Conservation (phyloP, 2,888 invertebrate genomes). For the Bimastos eiseni region DNA sequence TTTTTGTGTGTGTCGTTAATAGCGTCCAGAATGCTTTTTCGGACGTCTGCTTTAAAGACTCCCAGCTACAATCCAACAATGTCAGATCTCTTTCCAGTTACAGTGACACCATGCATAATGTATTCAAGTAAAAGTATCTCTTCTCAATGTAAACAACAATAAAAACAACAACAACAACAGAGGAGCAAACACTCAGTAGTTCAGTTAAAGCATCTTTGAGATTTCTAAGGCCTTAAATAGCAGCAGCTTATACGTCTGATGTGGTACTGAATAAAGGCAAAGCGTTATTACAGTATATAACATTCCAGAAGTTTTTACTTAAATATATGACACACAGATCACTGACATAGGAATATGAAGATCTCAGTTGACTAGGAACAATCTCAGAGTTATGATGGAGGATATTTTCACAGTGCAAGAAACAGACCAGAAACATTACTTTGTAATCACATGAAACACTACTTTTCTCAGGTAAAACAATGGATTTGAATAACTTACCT, state of each 20-base stretch:
- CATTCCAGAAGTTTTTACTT: no score
- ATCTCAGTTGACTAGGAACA: no score
- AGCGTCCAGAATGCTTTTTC: not conserved
- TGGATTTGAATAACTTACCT: conserved; percentile 47
- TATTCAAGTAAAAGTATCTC: not conserved
- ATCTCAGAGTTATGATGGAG: not conserved
- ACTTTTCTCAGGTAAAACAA: not conserved
- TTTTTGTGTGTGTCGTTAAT: not conserved
- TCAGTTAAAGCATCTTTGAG: not conserved
- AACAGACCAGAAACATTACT: not conserved
- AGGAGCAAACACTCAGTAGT: not conserved
- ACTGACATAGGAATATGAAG: no score
- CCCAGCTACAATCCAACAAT: not conserved
- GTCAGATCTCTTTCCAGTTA: not conserved
- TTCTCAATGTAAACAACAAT: not conserved
- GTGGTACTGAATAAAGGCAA: not conserved
- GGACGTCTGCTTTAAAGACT: not conserved
- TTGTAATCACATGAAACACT: not conserved
- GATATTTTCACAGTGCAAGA: not conserved
- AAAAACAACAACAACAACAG: no score
- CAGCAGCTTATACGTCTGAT: not conserved
- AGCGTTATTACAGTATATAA: no score
- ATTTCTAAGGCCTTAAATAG: not conserved
- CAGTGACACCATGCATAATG: not conserved
- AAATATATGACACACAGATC: no score